These are phyloP conservation scores for Eristalis tenax DNA, from an alignment of 2,888 invertebrate species.

Conservation along the genomic window DNA sequence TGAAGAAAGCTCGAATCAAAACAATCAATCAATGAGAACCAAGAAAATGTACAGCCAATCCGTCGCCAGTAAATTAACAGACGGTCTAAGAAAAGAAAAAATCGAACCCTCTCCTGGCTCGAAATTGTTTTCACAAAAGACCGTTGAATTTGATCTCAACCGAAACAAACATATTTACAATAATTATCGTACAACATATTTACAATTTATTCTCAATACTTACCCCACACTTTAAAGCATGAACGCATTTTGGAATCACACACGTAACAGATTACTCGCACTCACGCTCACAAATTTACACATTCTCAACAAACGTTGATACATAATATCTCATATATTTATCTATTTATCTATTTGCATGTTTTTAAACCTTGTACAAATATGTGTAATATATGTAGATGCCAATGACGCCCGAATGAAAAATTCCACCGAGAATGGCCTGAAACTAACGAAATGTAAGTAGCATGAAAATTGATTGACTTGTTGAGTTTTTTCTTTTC, in stretches of 20 bases:
- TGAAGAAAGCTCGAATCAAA: no score
- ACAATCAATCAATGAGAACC: no score
- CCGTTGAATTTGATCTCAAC: no score
- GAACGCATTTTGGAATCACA: neutral
- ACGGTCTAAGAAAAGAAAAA: neutral
- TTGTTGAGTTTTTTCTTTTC: neutral
- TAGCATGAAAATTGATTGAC: conserved; percentile 72
- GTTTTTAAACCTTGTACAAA: conserved; percentile 44
- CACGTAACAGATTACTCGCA: neutral
- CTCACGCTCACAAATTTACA: neutral
- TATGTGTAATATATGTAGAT: conserved; percentile 67
- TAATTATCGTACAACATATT: no score
- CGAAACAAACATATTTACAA: no score
- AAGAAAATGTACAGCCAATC: no score
- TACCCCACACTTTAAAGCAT: neutral
- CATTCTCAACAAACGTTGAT: neutral
- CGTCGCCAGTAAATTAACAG: no score
- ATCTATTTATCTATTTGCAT: conserved; percentile 67
- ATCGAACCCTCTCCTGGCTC: neutral
- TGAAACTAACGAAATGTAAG: conserved; percentile 80
- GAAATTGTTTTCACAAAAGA: no score
- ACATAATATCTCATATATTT: conserved; percentile 20
- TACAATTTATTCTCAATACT: neutral
- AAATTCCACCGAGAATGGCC: conserved; percentile 74
- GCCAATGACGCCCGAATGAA: conserved; percentile 73